Evolutionary conservation across 2,113 vertebrate species (phyloP), one percentile per base, ranked within the genome.

Genomic region (Suricata suricatta): DNA sequence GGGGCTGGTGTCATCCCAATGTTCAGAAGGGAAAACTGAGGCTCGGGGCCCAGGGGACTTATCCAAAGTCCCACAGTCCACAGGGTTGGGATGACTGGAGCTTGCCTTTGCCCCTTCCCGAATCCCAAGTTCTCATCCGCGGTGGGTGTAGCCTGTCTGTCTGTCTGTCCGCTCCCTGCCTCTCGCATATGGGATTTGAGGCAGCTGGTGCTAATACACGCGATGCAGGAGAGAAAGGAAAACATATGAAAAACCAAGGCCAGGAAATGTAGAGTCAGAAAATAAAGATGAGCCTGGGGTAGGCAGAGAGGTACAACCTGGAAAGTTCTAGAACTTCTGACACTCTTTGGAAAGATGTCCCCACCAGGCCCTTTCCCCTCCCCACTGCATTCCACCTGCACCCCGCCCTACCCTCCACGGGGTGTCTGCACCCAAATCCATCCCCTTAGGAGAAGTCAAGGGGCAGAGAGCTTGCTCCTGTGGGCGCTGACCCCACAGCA

Each of bases 51-150:
- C 2, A 0, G 25, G 83, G 33, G 27, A 41, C 47, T 74, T 12
- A 41, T 1, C 41, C 50, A 9, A 60, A 85, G 66, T 60, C 68
- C 35, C 50, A 33, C 15, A 8, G 1, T 16, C 29, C 84, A 12
- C 10, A 16, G 21, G 15, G 25, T 6, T 3, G 0, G 44, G n/a
- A 7, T 7, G 15, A 38, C 41, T 9, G 63, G n/a, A n/a, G n/a
- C 50, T 19, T 47, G 9, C 0, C 4, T 15, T 0, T 3, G 3
- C 21, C 12, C 33, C 44, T 1, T 0, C 68, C 41, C 38, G 10
- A 10, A 52, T 11, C 81, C 50, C 50, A 41, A 6, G n/a, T 69
- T 74, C 80, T 60, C 5, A 7, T 0, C 93, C 33, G 15, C 33
- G 3, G 33, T 8, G 0, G 29, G 41, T 25, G 50, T 5, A 4